These are phyloP conservation scores for Bombyx huttoni DNA, from an alignment of 2,888 invertebrate species.

Conservation along the genomic window DNA sequence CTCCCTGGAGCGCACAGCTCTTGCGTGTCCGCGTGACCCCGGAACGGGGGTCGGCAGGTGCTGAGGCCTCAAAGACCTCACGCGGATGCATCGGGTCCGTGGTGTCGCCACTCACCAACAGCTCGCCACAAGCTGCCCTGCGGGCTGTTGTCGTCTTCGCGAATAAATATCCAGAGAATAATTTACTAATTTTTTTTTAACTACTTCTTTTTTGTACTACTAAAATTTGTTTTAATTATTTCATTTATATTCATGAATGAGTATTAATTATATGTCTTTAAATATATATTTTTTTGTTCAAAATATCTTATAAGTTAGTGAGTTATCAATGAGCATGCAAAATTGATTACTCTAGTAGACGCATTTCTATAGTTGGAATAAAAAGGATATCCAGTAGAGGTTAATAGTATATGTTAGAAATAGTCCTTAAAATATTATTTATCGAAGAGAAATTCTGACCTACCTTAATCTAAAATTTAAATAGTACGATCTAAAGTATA, in stretches of 20 bases:
- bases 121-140: constrained; percentile 8
- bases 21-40: neutral
- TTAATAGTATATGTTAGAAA: constrained; percentile 26
- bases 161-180: neutral
- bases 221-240: too few relatives aligned
- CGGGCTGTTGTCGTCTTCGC: neutral
- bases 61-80: neutral
- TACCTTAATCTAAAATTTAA: constrained; percentile 50
- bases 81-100: constrained; percentile 6
- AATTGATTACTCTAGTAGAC: neutral
- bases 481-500: constrained; percentile 30
- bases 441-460: constrained; percentile 57
- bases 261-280: too few relatives aligned
- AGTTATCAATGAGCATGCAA: neutral
- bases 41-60: neutral
- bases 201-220: too few relatives aligned
- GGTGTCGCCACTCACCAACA: constrained; percentile 8
- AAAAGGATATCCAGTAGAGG: constrained; percentile 16
- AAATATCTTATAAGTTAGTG: too few relatives aligned
- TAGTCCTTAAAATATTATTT: constrained; percentile 44
- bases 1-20: too few relatives aligned
- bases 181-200: too few relatives aligned
- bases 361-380: constrained; percentile 10
- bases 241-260: too few relatives aligned
- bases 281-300: too few relatives aligned